Evolutionary conservation across 1,140 invertebrate species (phyloP), one percentile per base, ranked within the genome.

Genomic region (Babylonia areolata): DNA sequence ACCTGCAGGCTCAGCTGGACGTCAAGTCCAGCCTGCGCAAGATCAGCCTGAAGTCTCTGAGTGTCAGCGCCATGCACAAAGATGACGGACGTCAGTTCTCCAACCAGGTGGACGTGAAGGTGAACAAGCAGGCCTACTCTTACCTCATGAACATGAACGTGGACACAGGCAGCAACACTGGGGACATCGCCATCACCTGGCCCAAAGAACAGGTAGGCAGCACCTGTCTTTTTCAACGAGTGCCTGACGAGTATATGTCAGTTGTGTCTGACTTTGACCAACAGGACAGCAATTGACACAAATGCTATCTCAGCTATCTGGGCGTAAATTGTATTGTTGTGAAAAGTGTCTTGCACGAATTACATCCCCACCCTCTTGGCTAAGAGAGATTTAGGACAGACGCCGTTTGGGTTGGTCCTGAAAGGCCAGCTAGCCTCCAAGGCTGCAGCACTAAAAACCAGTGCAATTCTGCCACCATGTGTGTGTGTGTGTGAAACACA

Each of bases 51-150:
- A 23, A 28, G 28, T 51, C 40, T 1, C 3, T 80, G 78, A 51
- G 28, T 42, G 33, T 80, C 78, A 39, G 20, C 31, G 78, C 42
- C 46, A 42, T 6, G 20, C 77, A 79, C 78, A n/a, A 80, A 42
- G 78, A 80, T 31, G 42, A 80, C 42, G 78, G 78, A n/a, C 40
- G 78, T 58, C 40, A 39, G 35, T 80, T 54, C 40, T 20, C 6
- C 42, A 80, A 80, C 78, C 40, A 80, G 20, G 85, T 86, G 39
- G 71, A 54, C 11, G 75, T 85, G 33, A 84, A 86, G n/a, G 69
- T 80, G 46, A 87, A 89, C 54, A 81, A 83, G 58, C 46, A 85
- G 40, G 85, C 64, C 6, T 80, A 54, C 78, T 31, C 42, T 31
- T 1, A 33, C 78, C 23, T 33, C 78, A 51, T 80, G 42, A 54